phyloP scores from a whole-genome alignment of 2,797 vertebrate genomes.

The Gambelia wislizenii region DNA sequence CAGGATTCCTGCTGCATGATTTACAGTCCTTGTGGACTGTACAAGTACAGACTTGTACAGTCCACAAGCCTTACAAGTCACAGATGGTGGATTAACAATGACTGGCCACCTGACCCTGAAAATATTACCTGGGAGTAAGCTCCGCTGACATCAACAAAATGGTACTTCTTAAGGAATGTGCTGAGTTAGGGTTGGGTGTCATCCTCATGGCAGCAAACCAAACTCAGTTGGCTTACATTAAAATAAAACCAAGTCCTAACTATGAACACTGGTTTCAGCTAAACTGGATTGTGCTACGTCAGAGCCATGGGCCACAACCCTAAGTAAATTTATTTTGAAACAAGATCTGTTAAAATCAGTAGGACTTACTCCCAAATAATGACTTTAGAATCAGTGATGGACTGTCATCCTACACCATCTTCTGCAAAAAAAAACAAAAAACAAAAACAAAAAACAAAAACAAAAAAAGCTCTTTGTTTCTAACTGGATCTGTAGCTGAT shows the following conservation, averaged over 20 bases:
- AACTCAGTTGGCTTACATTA: neutral
- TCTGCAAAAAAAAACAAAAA: neutral
- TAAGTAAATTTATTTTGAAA: neutral
- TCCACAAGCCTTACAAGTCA: neutral
- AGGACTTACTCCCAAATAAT: neutral
- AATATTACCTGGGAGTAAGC: neutral
- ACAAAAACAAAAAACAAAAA: no score
- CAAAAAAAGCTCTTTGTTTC: neutral
- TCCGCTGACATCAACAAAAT: neutral
- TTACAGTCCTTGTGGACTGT: constrained; percentile 1
- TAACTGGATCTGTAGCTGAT: neutral
- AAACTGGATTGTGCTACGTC: neutral
- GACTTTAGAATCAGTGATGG: neutral
- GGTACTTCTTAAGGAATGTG: neutral
- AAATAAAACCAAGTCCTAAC: neutral
- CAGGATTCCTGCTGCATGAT: neutral
- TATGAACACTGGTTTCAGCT: neutral
- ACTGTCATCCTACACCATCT: neutral
- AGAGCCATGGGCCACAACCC: neutral
- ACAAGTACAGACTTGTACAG: no score
- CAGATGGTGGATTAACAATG: neutral
- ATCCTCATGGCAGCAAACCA: neutral
- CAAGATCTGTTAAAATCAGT: neutral
- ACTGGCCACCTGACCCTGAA: neutral
- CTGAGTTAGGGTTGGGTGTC: neutral